Conservation (phyloP, 1,140 invertebrate genomes). For the Orius laevigatus region DNA sequence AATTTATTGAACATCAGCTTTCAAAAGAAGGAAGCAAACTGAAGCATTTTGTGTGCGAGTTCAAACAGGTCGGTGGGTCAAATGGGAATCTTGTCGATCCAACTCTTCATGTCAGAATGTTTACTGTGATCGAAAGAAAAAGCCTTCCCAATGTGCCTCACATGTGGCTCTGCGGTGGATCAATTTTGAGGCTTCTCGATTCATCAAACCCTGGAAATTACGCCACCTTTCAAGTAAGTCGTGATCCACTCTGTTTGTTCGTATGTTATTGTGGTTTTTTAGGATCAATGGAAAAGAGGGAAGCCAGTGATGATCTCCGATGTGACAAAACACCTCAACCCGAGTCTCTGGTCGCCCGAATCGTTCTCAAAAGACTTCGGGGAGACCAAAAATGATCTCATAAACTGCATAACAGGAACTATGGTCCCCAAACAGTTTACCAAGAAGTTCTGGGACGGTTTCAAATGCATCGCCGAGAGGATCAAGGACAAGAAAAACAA, state of each 20-base stretch:
- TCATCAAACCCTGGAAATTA: constrained; percentile 66
- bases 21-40: constrained; percentile 31
- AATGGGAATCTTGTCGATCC: constrained; percentile 20
- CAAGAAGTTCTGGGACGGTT: constrained; percentile 92
- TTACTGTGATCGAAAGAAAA: constrained; percentile 71
- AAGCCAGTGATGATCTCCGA: constrained; percentile 92
- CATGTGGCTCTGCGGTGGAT: constrained; percentile 79
- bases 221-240: constrained; percentile 63
- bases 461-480: constrained; percentile 67
- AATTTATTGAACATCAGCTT: constrained; percentile 54
- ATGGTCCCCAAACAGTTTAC: constrained; percentile 75
- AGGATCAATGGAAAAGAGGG: constrained; percentile 91
- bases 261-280: constrained; percentile 27
- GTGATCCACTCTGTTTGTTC: background rate
- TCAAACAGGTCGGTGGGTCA: constrained; percentile 31
- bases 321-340: constrained; percentile 58
- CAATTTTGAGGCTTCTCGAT: constrained; percentile 70
- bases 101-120: constrained; percentile 36
- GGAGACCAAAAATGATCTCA: constrained; percentile 75
- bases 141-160: constrained; percentile 59
- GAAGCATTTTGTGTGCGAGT: constrained; percentile 54
- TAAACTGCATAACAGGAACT: constrained; percentile 81
- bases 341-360: constrained; percentile 77
- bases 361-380: constrained; percentile 83
- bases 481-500: constrained; percentile 69